Evolutionary conservation across 2,888 invertebrate species (phyloP).

Genomic region (Merodon equestris): DNA sequence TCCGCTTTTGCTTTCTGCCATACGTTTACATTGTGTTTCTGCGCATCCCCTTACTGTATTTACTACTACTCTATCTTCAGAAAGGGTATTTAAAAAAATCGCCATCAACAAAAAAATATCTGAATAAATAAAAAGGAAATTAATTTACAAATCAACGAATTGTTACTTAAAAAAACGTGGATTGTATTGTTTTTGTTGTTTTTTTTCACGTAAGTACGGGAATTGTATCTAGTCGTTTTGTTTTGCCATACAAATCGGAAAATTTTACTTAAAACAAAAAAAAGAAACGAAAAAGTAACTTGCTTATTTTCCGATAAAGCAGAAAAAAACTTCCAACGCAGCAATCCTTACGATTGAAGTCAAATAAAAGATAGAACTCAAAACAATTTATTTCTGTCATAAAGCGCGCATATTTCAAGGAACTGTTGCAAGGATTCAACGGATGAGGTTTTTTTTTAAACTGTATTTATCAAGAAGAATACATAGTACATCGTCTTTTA

Average conservation of each 20-base stretch:
- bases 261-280: slow-evolving; percentile 29
- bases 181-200: neutral
- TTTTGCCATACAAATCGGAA: slow-evolving; percentile 65
- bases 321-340: slow-evolving; percentile 5
- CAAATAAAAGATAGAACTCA: slow-evolving; percentile 16
- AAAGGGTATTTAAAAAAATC: slow-evolving; percentile 20
- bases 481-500: slow-evolving; percentile 68
- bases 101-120: slow-evolving; percentile 42
- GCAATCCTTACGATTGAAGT: slow-evolving; percentile 30
- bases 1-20: slow-evolving; percentile 65
- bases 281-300: slow-evolving; percentile 25
- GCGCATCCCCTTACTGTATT: slow-evolving; percentile 49
- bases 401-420: slow-evolving; percentile 30
- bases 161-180: slow-evolving; percentile 41
- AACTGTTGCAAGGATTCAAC: slow-evolving; percentile 47
- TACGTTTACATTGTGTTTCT: slow-evolving; percentile 62
- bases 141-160: slow-evolving; percentile 56
- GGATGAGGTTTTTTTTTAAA: slow-evolving; percentile 2
- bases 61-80: slow-evolving; percentile 10
- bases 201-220: slow-evolving; percentile 49
- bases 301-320: too few relatives aligned
- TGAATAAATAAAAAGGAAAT: slow-evolving; percentile 23
- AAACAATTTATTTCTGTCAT: slow-evolving; percentile 24
- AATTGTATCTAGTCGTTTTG: slow-evolving; percentile 66
- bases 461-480: slow-evolving; percentile 13